phyloP scores from a whole-genome alignment of 2,113 vertebrate genomes.

The Oceanodroma tethys region DNA sequence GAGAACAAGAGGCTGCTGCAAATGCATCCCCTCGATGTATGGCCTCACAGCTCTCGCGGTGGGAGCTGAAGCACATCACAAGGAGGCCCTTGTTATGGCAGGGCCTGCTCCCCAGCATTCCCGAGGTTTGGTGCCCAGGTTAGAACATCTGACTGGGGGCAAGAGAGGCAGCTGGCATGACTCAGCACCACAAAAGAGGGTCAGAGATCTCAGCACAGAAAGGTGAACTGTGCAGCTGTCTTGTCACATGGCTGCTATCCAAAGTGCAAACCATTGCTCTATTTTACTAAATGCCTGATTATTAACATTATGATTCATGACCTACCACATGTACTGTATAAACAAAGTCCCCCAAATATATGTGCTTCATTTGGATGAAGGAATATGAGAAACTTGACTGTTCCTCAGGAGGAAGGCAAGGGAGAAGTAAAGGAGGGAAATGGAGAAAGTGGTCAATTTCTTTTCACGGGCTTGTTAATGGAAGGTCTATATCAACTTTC shows the following conservation, averaged over 20 bases:
- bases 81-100: not conserved
- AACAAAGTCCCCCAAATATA: not conserved
- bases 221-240: not conserved
- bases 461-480: not conserved
- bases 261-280: not conserved
- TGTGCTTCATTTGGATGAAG: not conserved
- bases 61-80: not conserved
- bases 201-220: not conserved
- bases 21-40: not conserved
- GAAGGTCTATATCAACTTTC: not conserved
- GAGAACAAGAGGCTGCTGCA: not conserved
- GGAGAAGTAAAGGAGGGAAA: not conserved
- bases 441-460: not conserved
- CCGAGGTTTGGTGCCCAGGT: not conserved
- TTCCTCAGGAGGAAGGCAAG: not conserved
- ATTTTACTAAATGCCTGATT: not conserved
- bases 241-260: not conserved
- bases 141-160: not conserved
- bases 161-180: not conserved
- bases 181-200: not conserved
- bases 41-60: not conserved
- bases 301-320: not conserved
- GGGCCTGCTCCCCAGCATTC: not conserved
- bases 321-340: not conserved
- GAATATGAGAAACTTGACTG: not conserved